Evolutionary conservation across 2,113 vertebrate species (phyloP).

Genomic region (Sula dactylatra): DNA sequence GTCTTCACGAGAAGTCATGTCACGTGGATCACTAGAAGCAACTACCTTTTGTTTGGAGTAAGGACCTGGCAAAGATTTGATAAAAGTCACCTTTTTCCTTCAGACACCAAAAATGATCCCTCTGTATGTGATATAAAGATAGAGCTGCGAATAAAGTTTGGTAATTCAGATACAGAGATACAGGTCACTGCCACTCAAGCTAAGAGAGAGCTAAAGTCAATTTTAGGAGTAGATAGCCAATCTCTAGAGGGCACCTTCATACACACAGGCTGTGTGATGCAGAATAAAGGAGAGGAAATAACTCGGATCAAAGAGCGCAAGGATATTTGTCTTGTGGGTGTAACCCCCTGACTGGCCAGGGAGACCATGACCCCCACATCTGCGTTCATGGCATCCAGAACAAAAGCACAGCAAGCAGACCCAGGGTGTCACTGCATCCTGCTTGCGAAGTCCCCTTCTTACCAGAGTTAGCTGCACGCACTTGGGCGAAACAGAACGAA

Average conservation of each 20-base stretch:
- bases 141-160: neutral
- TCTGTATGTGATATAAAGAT: neutral
- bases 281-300: neutral
- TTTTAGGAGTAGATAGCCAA: constrained; percentile 7
- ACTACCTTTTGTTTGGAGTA: neutral
- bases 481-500: constrained; percentile 3
- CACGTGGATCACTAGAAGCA: neutral
- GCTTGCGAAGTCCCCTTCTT: neutral
- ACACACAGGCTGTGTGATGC: neutral
- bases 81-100: neutral
- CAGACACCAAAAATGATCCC: neutral
- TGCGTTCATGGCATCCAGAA: neutral
- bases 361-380: neutral
- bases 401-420: neutral
- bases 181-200: constrained; percentile 24
- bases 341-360: neutral
- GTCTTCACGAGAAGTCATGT: neutral
- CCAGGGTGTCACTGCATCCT: neutral
- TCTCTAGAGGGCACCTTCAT: constrained; percentile 34
- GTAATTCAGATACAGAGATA: constrained; percentile 20
- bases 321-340: neutral
- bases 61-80: neutral
- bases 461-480: neutral
- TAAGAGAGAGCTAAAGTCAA: neutral
- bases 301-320: neutral